Evolutionary conservation across 1,140 invertebrate genomes (phyloP).

Genomic region (Drosophila mojavensis): DNA sequence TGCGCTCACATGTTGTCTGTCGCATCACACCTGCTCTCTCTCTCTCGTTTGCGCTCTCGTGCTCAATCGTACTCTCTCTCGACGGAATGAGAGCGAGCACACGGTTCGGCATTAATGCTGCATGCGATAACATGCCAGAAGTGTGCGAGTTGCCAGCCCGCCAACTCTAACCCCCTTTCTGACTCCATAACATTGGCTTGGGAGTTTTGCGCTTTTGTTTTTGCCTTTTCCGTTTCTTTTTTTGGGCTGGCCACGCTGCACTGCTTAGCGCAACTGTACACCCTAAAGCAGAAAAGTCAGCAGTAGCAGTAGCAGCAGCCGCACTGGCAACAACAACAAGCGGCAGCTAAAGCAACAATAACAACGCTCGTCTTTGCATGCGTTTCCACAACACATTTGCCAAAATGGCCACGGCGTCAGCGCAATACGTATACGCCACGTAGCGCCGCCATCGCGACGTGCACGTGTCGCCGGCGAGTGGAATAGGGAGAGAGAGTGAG

Average conservation of each 20-base stretch:
- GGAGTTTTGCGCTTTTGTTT: constrained; percentile 13
- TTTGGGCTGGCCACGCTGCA: constrained; percentile 39
- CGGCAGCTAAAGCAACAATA: constrained; percentile 10
- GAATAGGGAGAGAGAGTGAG: constrained; percentile 7
- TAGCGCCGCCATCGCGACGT: constrained; percentile 50
- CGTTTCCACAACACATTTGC: constrained; percentile 71
- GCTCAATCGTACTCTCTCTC: neutral
- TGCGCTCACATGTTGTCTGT: constrained; percentile 45
- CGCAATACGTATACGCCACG: constrained; percentile 79
- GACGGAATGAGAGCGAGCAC: constrained; percentile 5
- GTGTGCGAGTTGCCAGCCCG: constrained; percentile 9
- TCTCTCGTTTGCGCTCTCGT: constrained; percentile 1
- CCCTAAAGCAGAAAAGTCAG: neutral
- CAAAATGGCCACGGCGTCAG: constrained; percentile 77
- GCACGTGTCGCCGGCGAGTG: constrained; percentile 57
- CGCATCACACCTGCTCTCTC: constrained; percentile 35
- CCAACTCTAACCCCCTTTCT: constrained; percentile 37
- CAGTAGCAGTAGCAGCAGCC: neutral
- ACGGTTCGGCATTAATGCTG: constrained; percentile 40
- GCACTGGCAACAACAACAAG: neutral
- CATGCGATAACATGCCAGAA: constrained; percentile 24
- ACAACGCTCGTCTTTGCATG: constrained; percentile 43
- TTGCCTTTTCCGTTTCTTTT: constrained; percentile 17
- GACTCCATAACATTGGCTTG: constrained; percentile 26
- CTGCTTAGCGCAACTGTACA: constrained; percentile 54